Conservation (phyloP, 2,888 invertebrate genomes). For the Aplocera efformata region DNA sequence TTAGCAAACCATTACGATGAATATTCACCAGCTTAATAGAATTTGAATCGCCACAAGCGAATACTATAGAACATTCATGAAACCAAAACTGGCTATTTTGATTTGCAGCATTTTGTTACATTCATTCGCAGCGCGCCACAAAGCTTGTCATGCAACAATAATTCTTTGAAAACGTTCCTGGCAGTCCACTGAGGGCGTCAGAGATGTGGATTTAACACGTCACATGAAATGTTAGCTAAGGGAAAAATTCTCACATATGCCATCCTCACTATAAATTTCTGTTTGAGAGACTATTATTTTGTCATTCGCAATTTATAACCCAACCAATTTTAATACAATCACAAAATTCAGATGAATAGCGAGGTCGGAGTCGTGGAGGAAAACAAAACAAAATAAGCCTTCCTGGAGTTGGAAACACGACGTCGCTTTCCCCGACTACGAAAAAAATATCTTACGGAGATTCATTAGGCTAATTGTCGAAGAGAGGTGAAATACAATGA, state of each 20-base stretch:
- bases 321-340: conserved; percentile 56
- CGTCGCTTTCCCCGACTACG: conserved; percentile 31
- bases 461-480: conserved; percentile 42
- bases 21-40: too few species aligned
- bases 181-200: conserved; percentile 48
- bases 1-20: too few species aligned
- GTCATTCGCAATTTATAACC: conserved; percentile 45
- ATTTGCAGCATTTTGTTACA: conserved; percentile 52
- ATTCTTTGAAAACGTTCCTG: conserved; percentile 65
- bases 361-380: conserved; percentile 35
- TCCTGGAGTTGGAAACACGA: conserved; percentile 38
- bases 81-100: conserved; percentile 45
- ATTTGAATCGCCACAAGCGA: too few species aligned
- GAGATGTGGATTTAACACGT: conserved; percentile 58
- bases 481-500: conserved; percentile 17
- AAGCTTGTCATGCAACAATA: conserved; percentile 55
- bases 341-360: conserved; percentile 57
- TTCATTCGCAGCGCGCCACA: conserved; percentile 33
- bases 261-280: conserved; percentile 17
- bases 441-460: conserved; percentile 33
- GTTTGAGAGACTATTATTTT: conserved; percentile 35
- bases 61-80: conserved; percentile 25
- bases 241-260: conserved; percentile 5
- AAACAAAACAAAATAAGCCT: conserved; percentile 48
- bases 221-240: conserved; percentile 46